These are phyloP conservation scores for Lapara coniferarum DNA, from an alignment of 2,888 invertebrate genomes.

Conservation along the genomic window DNA sequence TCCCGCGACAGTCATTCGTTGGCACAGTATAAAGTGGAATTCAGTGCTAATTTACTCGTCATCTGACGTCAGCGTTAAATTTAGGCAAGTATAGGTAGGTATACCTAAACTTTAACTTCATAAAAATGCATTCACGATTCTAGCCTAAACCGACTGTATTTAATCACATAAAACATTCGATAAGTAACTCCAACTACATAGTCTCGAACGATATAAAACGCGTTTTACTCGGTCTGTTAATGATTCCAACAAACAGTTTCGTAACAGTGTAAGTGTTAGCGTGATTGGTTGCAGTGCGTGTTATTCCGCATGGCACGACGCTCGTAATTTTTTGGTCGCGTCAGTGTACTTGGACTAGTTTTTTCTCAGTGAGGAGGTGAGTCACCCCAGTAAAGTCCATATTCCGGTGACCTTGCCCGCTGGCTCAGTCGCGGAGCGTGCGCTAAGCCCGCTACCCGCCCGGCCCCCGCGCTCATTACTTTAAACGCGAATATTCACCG, in stretches of 20 bases:
- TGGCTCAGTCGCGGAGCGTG: constrained; percentile 51
- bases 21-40: too few species aligned
- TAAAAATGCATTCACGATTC: too few species aligned
- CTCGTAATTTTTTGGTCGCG: constrained; percentile 4
- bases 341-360: constrained; percentile 26
- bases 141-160: too few species aligned
- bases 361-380: constrained; percentile 39
- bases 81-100: neutral
- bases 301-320: neutral
- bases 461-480: constrained; percentile 27
- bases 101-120: too few species aligned
- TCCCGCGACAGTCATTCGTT: too few species aligned
- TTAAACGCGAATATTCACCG: constrained; percentile 8
- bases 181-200: neutral
- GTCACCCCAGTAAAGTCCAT: constrained; percentile 45
- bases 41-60: too few species aligned
- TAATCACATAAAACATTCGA: neutral
- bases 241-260: constrained; percentile 1
- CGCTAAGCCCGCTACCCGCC: constrained; percentile 42
- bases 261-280: neutral
- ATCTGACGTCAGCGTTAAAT: neutral
- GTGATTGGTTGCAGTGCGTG: constrained; percentile 7
- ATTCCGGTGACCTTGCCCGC: constrained; percentile 53
- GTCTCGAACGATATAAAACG: neutral
- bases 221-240: neutral